Evolutionary conservation across 2,113 vertebrate genomes (phyloP).

Genomic region (Boulengeromyrus knoepffleri): DNA sequence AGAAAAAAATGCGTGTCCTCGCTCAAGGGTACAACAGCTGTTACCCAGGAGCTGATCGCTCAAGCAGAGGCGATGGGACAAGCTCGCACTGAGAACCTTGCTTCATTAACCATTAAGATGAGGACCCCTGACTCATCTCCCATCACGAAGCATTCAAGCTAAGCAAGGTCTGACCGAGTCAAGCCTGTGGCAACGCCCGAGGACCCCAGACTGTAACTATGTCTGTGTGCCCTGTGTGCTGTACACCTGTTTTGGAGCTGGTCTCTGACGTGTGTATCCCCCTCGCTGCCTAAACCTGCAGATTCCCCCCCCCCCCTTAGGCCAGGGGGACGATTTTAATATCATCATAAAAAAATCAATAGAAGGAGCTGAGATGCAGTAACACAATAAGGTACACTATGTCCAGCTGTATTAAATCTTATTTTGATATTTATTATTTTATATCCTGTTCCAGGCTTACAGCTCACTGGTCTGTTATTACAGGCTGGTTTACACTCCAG

Average conservation of each 20-base stretch:
- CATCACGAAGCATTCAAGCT: not conserved
- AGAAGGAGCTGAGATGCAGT: not conserved
- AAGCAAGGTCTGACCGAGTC: not conserved
- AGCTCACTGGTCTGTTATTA: not conserved
- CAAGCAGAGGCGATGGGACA: not conserved
- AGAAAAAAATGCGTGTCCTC: not conserved
- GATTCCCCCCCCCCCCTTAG: not conserved
- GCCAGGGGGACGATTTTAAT: not conserved
- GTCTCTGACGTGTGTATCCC: not conserved
- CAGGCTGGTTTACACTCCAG: not conserved
- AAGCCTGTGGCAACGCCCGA: not conserved
- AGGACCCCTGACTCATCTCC: not conserved
- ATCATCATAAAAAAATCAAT: slow-evolving; percentile 11
- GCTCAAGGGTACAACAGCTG: not conserved
- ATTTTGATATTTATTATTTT: slow-evolving; percentile 8
- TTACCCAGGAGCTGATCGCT: not conserved
- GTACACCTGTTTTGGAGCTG: not conserved
- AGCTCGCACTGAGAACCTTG: not conserved
- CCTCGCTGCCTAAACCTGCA: not conserved
- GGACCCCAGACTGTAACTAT: not conserved
- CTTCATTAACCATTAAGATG: not conserved
- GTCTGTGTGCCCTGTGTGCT: not conserved
- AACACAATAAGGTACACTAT: not conserved
- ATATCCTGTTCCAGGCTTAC: not conserved
- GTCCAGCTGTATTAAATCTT: not conserved